These are phyloP conservation scores for Opisthocomus hoazin DNA, from an alignment of 2,113 vertebrate species.

Conservation along the genomic window DNA sequence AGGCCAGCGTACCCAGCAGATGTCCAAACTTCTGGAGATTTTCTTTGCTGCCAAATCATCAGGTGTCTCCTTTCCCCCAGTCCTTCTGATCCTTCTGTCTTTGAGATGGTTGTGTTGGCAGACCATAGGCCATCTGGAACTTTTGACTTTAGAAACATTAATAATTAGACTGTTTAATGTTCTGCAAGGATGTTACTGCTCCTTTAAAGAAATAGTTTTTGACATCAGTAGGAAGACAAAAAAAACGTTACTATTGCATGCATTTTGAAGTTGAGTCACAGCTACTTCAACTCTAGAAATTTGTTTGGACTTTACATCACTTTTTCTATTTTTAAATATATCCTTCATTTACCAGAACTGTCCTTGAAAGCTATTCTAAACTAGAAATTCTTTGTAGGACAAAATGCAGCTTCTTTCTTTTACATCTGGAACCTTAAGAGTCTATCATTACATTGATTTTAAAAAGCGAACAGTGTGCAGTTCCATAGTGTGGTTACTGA, in stretches of 20 bases:
- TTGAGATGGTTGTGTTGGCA: not conserved
- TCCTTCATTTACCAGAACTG: not conserved
- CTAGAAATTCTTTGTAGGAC: not conserved
- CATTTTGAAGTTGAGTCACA: not conserved
- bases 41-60: not conserved
- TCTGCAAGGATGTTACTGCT: not conserved
- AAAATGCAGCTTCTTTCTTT: not conserved
- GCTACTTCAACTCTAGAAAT: not conserved
- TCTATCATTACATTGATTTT: conserved; percentile 16
- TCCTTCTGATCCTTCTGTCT: not conserved
- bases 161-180: not conserved
- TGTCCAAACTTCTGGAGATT: not conserved
- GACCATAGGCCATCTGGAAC: rapidly evolving
- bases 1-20: not conserved
- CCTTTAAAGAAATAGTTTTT: not conserved
- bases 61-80: not conserved
- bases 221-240: not conserved
- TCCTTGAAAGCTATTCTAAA: not conserved
- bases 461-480: not conserved
- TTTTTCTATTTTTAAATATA: not conserved
- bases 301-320: not conserved
- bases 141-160: not conserved
- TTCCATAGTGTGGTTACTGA: not conserved
- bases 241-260: not conserved
- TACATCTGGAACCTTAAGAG: not conserved